Evolutionary conservation across 92 coral and sea anemone genomes (phyloP).

Genomic region (Porites evermanni): DNA sequence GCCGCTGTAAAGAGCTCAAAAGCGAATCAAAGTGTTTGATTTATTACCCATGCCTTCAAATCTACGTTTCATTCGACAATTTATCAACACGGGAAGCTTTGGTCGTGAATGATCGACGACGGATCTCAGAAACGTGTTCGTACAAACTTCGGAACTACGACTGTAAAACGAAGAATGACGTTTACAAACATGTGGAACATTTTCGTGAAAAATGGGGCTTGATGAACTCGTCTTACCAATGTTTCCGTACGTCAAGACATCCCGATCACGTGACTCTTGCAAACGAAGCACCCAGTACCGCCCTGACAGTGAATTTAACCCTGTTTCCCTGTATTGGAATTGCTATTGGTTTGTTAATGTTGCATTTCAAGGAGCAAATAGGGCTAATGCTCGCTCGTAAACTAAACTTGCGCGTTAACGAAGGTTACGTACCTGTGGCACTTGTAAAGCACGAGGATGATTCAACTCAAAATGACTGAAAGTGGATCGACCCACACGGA

Average conservation of each 20-base stretch:
- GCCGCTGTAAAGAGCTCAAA: slow-evolving; percentile 39
- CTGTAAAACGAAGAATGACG: slow-evolving; percentile 59
- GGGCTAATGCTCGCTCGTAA: background rate
- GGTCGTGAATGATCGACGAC: slow-evolving; percentile 63
- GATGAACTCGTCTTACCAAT: slow-evolving; percentile 29
- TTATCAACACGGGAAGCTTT: slow-evolving; percentile 23
- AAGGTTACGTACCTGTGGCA: slow-evolving; percentile 17
- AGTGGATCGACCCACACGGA: background rate
- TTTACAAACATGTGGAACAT: slow-evolving; percentile 42
- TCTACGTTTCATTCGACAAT: slow-evolving; percentile 50
- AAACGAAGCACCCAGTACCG: slow-evolving; percentile 21
- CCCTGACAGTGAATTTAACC: slow-evolving; percentile 38
- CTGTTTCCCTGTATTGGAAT: slow-evolving; percentile 58
- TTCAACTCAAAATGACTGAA: background rate
- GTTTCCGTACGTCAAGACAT: slow-evolving; percentile 47
- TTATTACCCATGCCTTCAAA: slow-evolving; percentile 69
- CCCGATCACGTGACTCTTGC: slow-evolving; percentile 45
- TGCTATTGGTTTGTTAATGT: slow-evolving; percentile 42
- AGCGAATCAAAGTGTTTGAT: slow-evolving; percentile 59
- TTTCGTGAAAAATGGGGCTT: slow-evolving; percentile 65
- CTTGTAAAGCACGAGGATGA: background rate
- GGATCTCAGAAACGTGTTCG: slow-evolving; percentile 66
- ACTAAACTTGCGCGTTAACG: background rate
- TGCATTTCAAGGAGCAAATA: slow-evolving; percentile 41
- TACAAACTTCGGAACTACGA: slow-evolving; percentile 64